Conservation (phyloP, 2,797 vertebrate species). For the Semotilus atromaculatus region DNA sequence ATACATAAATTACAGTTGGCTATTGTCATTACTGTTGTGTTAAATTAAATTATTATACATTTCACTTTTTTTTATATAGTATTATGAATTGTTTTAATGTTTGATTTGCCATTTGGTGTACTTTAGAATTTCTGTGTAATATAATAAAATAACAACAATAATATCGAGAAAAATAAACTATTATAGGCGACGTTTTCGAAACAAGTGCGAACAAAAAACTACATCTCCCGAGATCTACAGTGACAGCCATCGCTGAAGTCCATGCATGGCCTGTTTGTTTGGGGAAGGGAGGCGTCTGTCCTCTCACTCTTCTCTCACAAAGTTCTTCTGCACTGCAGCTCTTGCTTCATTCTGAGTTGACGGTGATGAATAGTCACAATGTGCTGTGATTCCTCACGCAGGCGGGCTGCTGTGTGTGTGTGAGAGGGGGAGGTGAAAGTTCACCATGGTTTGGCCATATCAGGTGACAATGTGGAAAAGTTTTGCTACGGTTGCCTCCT, state of each 20-base stretch:
- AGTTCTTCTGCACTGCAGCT: background rate
- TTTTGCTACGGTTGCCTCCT: slow-evolving; percentile 46
- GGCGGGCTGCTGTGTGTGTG: slow-evolving; percentile 53
- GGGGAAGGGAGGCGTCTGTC: slow-evolving; percentile 36
- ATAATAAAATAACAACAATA: background rate
- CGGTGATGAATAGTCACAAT: slow-evolving; percentile 33
- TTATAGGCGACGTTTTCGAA: background rate
- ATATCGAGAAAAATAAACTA: background rate
- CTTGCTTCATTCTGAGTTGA: background rate
- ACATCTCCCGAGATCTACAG: slow-evolving; percentile 56
- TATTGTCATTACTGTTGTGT: background rate
- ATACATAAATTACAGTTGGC: background rate
- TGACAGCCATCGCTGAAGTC: background rate
- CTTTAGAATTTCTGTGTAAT: background rate
- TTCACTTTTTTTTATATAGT: background rate
- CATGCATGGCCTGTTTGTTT: slow-evolving; percentile 22
- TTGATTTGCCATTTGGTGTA: no score
- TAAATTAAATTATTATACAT: background rate
- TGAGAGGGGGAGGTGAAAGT: slow-evolving; percentile 64
- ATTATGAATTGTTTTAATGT: background rate
- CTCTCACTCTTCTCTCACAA: background rate
- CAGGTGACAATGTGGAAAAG: slow-evolving; percentile 71
- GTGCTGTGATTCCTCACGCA: slow-evolving; percentile 32
- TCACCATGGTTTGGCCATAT: slow-evolving; percentile 70
- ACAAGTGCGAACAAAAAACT: slow-evolving; percentile 23